Evolutionary conservation across 2,888 invertebrate species (phyloP).

Genomic region (Oscheius myriophilus): DNA sequence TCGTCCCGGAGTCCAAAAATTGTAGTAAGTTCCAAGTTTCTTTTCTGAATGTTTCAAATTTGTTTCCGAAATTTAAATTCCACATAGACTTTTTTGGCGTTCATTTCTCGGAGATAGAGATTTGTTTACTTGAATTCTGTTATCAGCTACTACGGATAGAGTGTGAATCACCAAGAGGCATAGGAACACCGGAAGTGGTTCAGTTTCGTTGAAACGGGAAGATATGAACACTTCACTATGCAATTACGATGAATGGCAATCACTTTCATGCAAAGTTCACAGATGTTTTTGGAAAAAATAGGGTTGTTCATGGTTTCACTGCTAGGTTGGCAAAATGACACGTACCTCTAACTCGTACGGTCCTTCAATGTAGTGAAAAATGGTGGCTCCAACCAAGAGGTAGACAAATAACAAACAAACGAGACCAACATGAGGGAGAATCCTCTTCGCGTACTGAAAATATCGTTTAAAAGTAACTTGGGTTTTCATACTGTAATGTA

Average conservation of each 20-base stretch:
- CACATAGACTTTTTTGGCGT: background rate
- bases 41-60: slow-evolving; percentile 51
- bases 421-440: slow-evolving; percentile 70
- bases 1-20: slow-evolving; percentile 64
- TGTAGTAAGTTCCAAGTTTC: slow-evolving; percentile 60
- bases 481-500: slow-evolving; percentile 41
- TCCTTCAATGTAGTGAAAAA: slow-evolving; percentile 66
- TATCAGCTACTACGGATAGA: background rate
- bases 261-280: too few relatives aligned
- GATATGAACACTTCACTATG: too few relatives aligned
- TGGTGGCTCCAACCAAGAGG: slow-evolving; percentile 66
- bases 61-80: background rate
- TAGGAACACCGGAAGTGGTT: too few relatives aligned
- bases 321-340: too few relatives aligned
- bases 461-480: background rate
- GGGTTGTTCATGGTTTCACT: too few relatives aligned
- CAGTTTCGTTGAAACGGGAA: too few relatives aligned
- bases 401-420: slow-evolving; percentile 67
- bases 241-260: too few relatives aligned
- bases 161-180: background rate
- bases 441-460: slow-evolving; percentile 62
- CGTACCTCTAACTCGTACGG: slow-evolving; percentile 67
- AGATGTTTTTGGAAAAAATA: too few relatives aligned
- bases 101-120: too few relatives aligned
- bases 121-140: too few relatives aligned